Base-by-base conservation (phyloP, 2,888 invertebrate species). In the Oscheius sp. region DNA sequence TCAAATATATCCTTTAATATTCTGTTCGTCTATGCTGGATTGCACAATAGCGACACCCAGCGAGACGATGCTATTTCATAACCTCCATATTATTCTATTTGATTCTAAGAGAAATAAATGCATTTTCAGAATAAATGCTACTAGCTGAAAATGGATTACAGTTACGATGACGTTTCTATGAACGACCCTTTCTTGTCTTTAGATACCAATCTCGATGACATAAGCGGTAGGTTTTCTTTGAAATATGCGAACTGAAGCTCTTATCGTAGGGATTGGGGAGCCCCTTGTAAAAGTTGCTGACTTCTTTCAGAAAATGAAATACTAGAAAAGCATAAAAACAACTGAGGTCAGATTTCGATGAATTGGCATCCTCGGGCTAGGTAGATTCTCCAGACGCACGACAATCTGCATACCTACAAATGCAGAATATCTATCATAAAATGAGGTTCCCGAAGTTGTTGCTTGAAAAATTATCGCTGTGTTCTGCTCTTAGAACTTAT, bases 131-230 rank as follows among this genome's bases (percentile, higher is more conserved):
- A 3, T n/a, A n/a, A n/a, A n/a, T n/a, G n/a, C n/a, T n/a, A n/a
- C n/a, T n/a, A n/a, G n/a, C n/a, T 15, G 12, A 64, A 50, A 5
- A 75, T 75, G 75, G 66, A 75, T 55, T 73, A 67, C 52, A 37
- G 33, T 25, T 69, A 65, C 57, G 63, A 68, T 39, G 69, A 71
- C 57, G 75, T 73, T n/a, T 58, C 69, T 39, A 75, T 74, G 72
- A 67, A 72, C 42, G 84, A 84, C 72, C 84, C 84, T 27, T 84
- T 84, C 63, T 70, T 81, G 37, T 80, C 82, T 34, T 65, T 84
- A 65, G 83, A 83, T 48, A 77, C 76, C 17, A 81, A 84, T 69
- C 68, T 84, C 10, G 84, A 84, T 53, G 84, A 84, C 55, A 80
- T 82, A 1, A 72, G 74, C 69, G 79, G 81, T 81, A 23, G 25